A percentile compares a stretch with the other conserved stretches of the same genome.
phyloP scores from a whole-genome alignment of 1,140 invertebrate genomes.

The Agraylea sexmaculata region DNA sequence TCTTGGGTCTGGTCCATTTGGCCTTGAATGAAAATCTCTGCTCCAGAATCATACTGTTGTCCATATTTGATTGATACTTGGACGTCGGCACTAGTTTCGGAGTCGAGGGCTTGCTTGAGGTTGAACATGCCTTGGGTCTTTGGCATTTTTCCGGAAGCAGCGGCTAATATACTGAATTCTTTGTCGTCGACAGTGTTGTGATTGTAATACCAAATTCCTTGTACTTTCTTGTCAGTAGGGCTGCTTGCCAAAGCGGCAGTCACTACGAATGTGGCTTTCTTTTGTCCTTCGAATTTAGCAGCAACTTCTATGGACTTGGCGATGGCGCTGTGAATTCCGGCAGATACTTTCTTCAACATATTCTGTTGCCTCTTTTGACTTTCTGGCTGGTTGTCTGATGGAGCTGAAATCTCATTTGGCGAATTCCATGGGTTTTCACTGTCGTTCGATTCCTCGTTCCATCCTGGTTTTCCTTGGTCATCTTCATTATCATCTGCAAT shows the following conservation, averaged over 20 bases:
- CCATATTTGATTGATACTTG: slow-evolving; percentile 40
- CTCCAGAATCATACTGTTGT: slow-evolving; percentile 19
- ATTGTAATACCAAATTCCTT: slow-evolving; percentile 32
- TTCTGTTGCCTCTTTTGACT: slow-evolving; percentile 36
- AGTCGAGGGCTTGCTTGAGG: slow-evolving; percentile 38
- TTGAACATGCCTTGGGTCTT: slow-evolving; percentile 34
- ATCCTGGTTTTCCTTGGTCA: background rate
- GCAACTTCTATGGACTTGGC: slow-evolving; percentile 38
- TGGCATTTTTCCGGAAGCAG: slow-evolving; percentile 29
- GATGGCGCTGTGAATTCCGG: slow-evolving; percentile 38
- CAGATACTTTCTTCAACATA: slow-evolving; percentile 34
- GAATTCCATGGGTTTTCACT: slow-evolving; percentile 15
- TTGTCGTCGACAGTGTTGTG: slow-evolving; percentile 25
- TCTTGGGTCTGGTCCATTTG: slow-evolving; percentile 36
- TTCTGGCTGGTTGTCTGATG: slow-evolving; percentile 25
- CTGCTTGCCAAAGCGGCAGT: slow-evolving; percentile 41
- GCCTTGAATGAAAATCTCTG: slow-evolving; percentile 34
- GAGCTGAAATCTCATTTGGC: slow-evolving; percentile 6
- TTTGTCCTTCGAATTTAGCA: slow-evolving; percentile 36
- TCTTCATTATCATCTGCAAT: background rate
- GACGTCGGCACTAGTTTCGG: slow-evolving; percentile 34
- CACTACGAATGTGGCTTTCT: slow-evolving; percentile 32
- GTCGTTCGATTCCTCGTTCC: slow-evolving; percentile 1
- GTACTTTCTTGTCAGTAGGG: slow-evolving; percentile 39
- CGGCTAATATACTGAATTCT: slow-evolving; percentile 31